These are phyloP conservation scores for Saccostrea glomerata DNA, from an alignment of 1,140 invertebrate species.

Conservation along the genomic window DNA sequence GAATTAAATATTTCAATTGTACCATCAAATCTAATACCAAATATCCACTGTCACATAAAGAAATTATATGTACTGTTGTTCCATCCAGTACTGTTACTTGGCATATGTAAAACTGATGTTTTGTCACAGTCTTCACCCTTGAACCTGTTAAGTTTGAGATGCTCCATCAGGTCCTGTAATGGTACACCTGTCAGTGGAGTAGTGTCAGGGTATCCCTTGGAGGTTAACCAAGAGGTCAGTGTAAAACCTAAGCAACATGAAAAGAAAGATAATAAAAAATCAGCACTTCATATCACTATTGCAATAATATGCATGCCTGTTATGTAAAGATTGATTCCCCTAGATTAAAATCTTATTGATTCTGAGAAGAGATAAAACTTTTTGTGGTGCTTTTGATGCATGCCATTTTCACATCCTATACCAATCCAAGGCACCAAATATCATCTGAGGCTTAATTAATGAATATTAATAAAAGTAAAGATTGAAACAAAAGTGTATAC, in stretches of 20 bases:
- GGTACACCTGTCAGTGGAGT: background rate
- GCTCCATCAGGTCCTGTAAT: conserved; percentile 10
- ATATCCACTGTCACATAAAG: background rate
- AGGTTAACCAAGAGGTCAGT: background rate
- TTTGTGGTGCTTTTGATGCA: too few species aligned
- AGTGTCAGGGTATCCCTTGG: background rate
- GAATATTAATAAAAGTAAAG: too few species aligned
- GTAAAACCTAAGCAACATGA: background rate
- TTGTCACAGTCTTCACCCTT: conserved; percentile 23
- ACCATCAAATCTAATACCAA: background rate
- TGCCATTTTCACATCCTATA: too few species aligned
- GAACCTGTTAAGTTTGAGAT: background rate
- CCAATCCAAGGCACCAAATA: too few species aligned
- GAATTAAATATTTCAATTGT: too few species aligned
- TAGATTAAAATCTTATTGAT: too few species aligned
- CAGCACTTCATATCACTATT: too few species aligned
- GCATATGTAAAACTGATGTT: background rate
- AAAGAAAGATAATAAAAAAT: background rate
- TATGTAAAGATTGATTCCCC: too few species aligned
- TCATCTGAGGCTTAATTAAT: too few species aligned
- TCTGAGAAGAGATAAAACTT: too few species aligned
- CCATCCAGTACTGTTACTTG: background rate
- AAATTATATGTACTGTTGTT: background rate
- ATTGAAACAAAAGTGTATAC: too few species aligned
- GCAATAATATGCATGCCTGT: too few species aligned